Conservation (phyloP, 2,888 invertebrate species). For the Celastrina argiolus region DNA sequence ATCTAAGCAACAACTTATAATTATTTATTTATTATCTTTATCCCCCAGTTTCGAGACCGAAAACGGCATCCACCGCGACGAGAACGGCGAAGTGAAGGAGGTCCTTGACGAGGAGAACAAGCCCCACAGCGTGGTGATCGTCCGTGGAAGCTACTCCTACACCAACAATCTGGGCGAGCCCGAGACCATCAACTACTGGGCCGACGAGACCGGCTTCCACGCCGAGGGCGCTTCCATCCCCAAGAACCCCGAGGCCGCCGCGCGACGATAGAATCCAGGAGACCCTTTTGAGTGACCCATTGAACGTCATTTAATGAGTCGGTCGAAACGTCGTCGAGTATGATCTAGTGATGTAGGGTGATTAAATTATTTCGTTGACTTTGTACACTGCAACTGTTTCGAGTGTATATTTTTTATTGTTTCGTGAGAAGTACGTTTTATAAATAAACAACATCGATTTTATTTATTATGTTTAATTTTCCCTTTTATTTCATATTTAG, state of each 20-base stretch:
- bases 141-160: conserved; percentile 79
- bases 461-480: conserved; percentile 19
- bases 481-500: background rate
- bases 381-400: conserved; percentile 54
- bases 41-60: conserved; percentile 69
- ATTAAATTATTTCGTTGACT: conserved; percentile 27
- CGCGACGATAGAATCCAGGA: conserved; percentile 37
- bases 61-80: conserved; percentile 73
- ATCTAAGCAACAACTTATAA: too few species aligned
- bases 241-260: conserved; percentile 43
- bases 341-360: conserved; percentile 26
- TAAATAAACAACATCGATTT: conserved; percentile 36
- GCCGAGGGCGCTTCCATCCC: conserved; percentile 80
- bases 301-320: conserved; percentile 26
- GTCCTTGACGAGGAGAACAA: conserved; percentile 76
- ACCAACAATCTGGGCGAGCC: conserved; percentile 72
- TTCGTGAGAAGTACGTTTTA: conserved; percentile 40
- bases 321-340: conserved; percentile 10
- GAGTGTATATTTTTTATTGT: conserved; percentile 48
- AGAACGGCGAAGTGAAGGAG: conserved; percentile 61
- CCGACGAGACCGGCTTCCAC: conserved; percentile 81
- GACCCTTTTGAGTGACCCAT: conserved; percentile 32
- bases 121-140: conserved; percentile 72
- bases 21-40: background rate
- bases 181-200: conserved; percentile 71